These are phyloP conservation scores for Nycticorax nycticorax DNA, from an alignment of 2,113 vertebrate species.

Conservation along the genomic window DNA sequence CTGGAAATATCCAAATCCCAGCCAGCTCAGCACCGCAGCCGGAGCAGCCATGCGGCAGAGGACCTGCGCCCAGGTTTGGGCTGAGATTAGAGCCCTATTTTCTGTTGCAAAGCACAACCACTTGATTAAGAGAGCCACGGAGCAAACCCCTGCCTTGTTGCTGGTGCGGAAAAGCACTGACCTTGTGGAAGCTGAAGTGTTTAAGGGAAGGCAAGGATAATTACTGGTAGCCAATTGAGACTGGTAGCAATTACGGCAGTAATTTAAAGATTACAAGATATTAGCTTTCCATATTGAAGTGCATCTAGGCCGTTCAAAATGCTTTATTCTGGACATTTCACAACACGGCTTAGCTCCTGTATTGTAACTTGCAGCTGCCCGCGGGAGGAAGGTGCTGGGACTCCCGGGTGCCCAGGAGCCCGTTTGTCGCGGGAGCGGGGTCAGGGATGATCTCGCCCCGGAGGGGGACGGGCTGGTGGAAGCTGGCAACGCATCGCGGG, in stretches of 20 bases:
- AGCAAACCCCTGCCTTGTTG: accelerated
- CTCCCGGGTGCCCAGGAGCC: accelerated
- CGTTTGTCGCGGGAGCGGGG: neutral
- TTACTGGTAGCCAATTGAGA: neutral
- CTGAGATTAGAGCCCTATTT: accelerated
- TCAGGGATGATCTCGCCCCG: neutral
- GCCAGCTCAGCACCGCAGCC: neutral
- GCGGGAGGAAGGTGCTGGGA: no score
- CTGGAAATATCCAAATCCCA: neutral
- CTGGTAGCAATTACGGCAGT: neutral
- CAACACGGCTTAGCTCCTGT: neutral
- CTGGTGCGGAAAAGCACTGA: neutral
- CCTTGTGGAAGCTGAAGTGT: neutral
- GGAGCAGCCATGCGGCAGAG: accelerated
- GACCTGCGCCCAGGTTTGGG: accelerated
- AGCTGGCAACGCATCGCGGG: neutral
- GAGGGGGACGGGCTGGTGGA: accelerated
- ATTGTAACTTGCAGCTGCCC: accelerated
- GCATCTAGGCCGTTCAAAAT: accelerated
- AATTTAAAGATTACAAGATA: neutral
- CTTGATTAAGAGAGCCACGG: neutral
- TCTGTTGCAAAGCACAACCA: accelerated
- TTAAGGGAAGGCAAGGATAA: neutral
- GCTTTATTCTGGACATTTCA: accelerated
- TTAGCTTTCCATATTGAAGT: neutral